phyloP scores from a whole-genome alignment of 2,888 invertebrate species.

The Athrips mouffetella region DNA sequence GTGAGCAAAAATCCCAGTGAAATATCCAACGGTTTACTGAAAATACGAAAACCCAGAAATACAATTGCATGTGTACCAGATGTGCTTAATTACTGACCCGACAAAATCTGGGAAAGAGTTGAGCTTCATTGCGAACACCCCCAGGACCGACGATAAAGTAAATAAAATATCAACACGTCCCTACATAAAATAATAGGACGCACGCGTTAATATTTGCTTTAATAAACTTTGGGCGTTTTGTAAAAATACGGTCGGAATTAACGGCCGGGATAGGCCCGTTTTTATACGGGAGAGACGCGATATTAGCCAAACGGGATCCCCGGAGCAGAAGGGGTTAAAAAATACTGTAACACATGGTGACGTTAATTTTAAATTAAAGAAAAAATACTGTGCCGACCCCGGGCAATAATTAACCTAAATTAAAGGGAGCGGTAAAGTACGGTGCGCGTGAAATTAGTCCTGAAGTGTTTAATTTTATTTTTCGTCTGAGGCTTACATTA shows the following conservation, averaged over 20 bases:
- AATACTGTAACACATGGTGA: slow-evolving; percentile 55
- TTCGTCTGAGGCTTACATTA: slow-evolving; percentile 18
- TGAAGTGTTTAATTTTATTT: slow-evolving; percentile 32
- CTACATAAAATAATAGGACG: slow-evolving; percentile 54
- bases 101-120: slow-evolving; percentile 64
- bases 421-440: slow-evolving; percentile 35
- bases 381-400: slow-evolving; percentile 42
- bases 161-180: slow-evolving; percentile 71
- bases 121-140: slow-evolving; percentile 61
- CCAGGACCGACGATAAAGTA: slow-evolving; percentile 55
- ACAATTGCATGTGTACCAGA: slow-evolving; percentile 65
- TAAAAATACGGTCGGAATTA: slow-evolving; percentile 61
- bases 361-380: slow-evolving; percentile 62
- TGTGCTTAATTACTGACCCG: slow-evolving; percentile 74
- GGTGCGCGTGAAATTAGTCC: slow-evolving; percentile 34
- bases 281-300: slow-evolving; percentile 39
- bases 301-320: slow-evolving; percentile 55
- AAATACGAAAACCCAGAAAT: slow-evolving; percentile 54
- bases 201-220: slow-evolving; percentile 62
- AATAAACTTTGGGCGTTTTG: slow-evolving; percentile 62
- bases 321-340: slow-evolving; percentile 50
- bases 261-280: slow-evolving; percentile 59
- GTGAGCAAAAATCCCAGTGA: slow-evolving; percentile 43
- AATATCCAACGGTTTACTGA: slow-evolving; percentile 40
- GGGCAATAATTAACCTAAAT: slow-evolving; percentile 45